Conservation (phyloP, 2,797 vertebrate species). For the Phyllotis vaccarum region DNA sequence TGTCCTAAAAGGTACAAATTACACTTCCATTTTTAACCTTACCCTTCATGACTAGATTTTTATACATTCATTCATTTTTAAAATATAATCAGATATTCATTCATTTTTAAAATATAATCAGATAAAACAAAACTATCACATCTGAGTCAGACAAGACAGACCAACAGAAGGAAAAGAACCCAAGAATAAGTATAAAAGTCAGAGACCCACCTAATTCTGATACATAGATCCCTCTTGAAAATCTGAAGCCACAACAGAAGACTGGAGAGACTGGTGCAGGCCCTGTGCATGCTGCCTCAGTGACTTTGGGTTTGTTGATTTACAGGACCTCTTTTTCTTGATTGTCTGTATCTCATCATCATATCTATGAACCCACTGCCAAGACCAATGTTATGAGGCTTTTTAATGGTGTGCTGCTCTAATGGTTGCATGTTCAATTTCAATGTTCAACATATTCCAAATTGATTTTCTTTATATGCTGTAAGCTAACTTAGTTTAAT, state of each 20-base stretch:
- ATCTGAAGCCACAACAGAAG: neutral
- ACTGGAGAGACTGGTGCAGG: neutral
- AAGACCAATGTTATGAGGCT: neutral
- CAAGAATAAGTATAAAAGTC: too few relatives aligned
- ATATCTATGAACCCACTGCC: neutral
- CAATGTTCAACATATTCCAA: neutral
- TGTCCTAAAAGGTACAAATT: neutral
- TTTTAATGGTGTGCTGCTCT: neutral
- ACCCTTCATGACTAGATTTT: neutral
- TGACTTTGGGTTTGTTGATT: neutral
- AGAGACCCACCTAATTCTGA: neutral
- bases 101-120: neutral
- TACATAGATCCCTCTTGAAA: neutral
- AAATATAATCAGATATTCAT: neutral
- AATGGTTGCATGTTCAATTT: neutral
- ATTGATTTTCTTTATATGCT: neutral
- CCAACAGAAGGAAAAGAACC: neutral
- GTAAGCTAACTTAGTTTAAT: neutral
- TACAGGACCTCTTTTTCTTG: neutral
- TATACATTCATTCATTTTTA: neutral
- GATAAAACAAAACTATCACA: neutral
- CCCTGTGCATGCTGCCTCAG: neutral
- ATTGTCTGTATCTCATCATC: neutral
- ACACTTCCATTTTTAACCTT: neutral
- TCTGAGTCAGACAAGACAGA: neutral